Evolutionary conservation across 2,113 vertebrate genomes (phyloP), one percentile per base, ranked within the genome.

Genomic region (Ailuropoda melanoleuca): DNA sequence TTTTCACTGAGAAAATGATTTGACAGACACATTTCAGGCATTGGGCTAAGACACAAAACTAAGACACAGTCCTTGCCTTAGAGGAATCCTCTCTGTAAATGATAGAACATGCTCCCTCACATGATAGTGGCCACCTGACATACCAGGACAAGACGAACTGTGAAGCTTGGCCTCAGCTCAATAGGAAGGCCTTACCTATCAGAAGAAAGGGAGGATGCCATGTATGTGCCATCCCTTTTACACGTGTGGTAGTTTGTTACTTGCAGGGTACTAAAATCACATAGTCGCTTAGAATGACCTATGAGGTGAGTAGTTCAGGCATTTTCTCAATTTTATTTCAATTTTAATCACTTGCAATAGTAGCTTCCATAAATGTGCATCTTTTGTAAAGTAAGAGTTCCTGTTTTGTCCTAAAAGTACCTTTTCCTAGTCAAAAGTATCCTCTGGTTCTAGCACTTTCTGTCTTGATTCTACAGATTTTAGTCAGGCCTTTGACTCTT

Each of bases 281-380:
- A 17, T 58, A n/a, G 50, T 89, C 6, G 60, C 3, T 88, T 90
- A 39, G 60, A 96, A 75, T 48, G 85, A 64, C 7, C 26, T 75
- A 31, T 66, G 21, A 78, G 2, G 18, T 66, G 31, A 66, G 6
- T 84, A 58, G 6, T 66, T 92, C 48, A 66, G 14, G 19, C 77
- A 97, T 91, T 55, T 62, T 60, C 14, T 94, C 3, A 62, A 53
- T 58, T 72, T 75, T 74, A 85, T 92, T 85, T 85, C 46, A 90
- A 85, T 74, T 90, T 81, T 1, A 68, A 62, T 74, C 46, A 48
- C n/a, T 74, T 93, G 48, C 86, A 93, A 80, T 80, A 58, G 31
- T 43, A 53, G 50, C 6, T 81, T 72, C 6, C 8, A 74, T 50
- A 56, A 86, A 7, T 19, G 58, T 56, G 43, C 10, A 31, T 64